Evolutionary conservation across 1,140 invertebrate genomes (phyloP), one percentile per base, ranked within the genome.

Genomic region (Ceratosolen solmsi): DNA sequence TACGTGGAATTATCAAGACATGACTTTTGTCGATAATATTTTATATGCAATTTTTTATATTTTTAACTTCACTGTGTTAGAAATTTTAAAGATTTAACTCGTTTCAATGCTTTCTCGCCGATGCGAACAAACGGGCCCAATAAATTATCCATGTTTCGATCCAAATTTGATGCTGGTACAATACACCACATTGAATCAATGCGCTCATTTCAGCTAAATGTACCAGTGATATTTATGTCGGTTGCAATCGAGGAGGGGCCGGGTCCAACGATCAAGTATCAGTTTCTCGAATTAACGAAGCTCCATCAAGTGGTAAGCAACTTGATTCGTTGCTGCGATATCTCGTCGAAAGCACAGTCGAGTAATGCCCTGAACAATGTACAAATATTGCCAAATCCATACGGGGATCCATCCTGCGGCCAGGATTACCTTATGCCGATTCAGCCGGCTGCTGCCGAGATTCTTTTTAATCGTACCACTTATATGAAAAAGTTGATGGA

Each of bases 401-500:
- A 95, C 90, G 94, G 94, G 30, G 97, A 98, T 86, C 93, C 94
- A 9, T 89, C 90, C 13, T 93, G 93, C 83, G 92, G 93, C 25
- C 90, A 92, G 11, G 94, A 96, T 68, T 95, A 95, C 82, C 91
- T 97, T 65, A 95, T 96, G 93, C 92, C 94, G 33, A 93, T 98
- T 87, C 96, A 95, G 85, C 91, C 94, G 68, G 93, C 95, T 89
- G 95, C 95, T 80, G 94, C 94, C 51, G 97, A 98, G 79, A 93
- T 98, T 81, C 92, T 99, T 9, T 83, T 98, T 96, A 87, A 94
- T 94, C 83, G 94, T 95, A 87, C 95, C 94, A 96, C 95, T 84
- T 99, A 98, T 88, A 95, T 99, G 77, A 99, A 99, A 90, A 99
- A 99, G 89, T 92, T 99, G 9, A 97, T 99, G 25, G 98, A 99